Base-by-base conservation (phyloP, 2,888 invertebrate genomes). In the Lepidochrysops patricia region DNA sequence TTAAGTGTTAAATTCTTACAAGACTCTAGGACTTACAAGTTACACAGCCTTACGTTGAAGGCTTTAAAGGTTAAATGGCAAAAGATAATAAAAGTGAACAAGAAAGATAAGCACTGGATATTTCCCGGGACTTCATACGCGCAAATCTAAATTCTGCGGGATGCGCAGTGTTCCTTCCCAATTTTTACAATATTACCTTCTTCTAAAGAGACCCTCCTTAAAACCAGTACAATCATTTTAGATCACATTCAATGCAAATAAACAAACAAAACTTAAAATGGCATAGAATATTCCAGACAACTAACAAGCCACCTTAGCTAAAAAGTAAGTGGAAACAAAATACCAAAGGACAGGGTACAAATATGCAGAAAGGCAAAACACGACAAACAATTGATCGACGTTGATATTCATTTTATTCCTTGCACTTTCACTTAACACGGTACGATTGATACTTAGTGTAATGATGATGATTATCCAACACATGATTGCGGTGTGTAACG, bases 401-500 rank as follows among this genome's bases (percentile, higher is more conserved):
- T 54, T 4, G 29, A 37, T 57, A 57, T 57, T 23, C 56, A 12
- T 58, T 43, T 57, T 32, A 61, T 37, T 48, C 58, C 43, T n/a
- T 32, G 7, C 3, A 66, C 67, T 67, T 67, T 67, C 66, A 62
- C 66, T 62, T 26, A 57, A 52, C 48, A 15, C 56, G 32, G 43
- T 62, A 61, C 57, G 61, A 64, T 63, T 63, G 67, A 63, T 57
- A 62, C 63, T 65, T 64, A 66, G 61, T 60, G 57, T 67, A 69
- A 68, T 67, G 63, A 65, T 63, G 27, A 60, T 66, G 64, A 66
- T 67, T 65, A 66, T 61, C 67, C 64, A 65, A 67, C 64, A 59
- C 62, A 60, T 61, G 68, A 71, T 70, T 68, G 67, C 49, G 57
- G 63, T 61, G 63, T 19, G 43, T 61, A 68, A 71, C 69, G 68